Evolutionary conservation across 2,113 vertebrate genomes (phyloP), one percentile per base, ranked within the genome.

Genomic region (Egretta garzetta): DNA sequence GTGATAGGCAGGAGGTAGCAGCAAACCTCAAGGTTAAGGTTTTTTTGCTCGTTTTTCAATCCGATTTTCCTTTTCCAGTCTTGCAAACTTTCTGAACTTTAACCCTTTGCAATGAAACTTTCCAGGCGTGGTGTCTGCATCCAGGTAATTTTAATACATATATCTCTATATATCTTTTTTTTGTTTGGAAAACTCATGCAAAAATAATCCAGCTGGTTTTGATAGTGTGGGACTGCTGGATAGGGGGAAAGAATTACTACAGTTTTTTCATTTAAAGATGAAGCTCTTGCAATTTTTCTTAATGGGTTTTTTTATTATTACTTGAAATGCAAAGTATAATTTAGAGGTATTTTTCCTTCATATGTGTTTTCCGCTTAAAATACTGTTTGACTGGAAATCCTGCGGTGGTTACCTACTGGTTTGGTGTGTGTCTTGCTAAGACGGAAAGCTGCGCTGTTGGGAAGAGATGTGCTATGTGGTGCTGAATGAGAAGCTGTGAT

Each of bases 31-130:
- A 72, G 83, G 76, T 89, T 88, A 90, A 84, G 82, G 56, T 12
- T 84, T 43, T 76, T 76, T 73, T 80, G 21, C 37, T 63, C 15
- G 3, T 24, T 93, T 95, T 89, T 85, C 10, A 87, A 9, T 47
- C 43, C 82, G 62, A 59, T 86, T 91, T 95, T 94, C 91, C 67
- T 88, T 96, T 96, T 88, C 62, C 74, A 91, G 91, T 94, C 70
- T 81, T 72, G n/a, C 59, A 87, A 92, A 96, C 77, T 96, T 96
- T 85, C 37, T 87, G 70, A 86, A 47, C 75, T 90, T 94, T 93
- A 88, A 84, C 37, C 28, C 77, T 87, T 95, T 96, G 83, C 83
- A 84, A 82, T 97, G 91, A 92, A 97, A 95, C 73, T 92, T 95
- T 82, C 58, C 93, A 89, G 88, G 66, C 6, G 20, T 87, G 92